A percentile compares a stretch with the other conserved stretches of the same genome.
These are phyloP conservation scores for Hyperoplus lanceolatus DNA, from an alignment of 2,797 vertebrate species.

Conservation along the genomic window DNA sequence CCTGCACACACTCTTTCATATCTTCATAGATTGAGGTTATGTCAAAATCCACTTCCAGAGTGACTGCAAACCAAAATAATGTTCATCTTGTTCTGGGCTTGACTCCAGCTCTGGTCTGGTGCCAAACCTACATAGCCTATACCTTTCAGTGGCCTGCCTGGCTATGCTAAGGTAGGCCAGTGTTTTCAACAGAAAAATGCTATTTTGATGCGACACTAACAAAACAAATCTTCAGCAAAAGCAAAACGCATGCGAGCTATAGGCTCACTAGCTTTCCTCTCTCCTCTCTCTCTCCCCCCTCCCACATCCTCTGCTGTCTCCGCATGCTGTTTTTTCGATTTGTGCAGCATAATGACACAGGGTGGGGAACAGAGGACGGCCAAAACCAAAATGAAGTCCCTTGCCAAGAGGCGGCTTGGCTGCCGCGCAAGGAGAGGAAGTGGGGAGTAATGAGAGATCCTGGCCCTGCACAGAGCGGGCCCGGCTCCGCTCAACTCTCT, in stretches of 20 bases:
- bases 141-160: slow-evolving; percentile 50
- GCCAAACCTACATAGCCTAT: slow-evolving; percentile 60
- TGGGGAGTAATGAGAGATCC: slow-evolving; percentile 91
- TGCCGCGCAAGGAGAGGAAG: slow-evolving; percentile 91
- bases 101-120: slow-evolving; percentile 65
- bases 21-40: slow-evolving; percentile 69
- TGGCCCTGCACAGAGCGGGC: slow-evolving; percentile 81
- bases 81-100: slow-evolving; percentile 82
- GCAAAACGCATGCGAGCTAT: slow-evolving; percentile 25
- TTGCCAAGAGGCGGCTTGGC: slow-evolving; percentile 91
- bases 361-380: slow-evolving; percentile 91
- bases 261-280: slow-evolving; percentile 33
- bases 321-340: slow-evolving; percentile 85
- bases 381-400: slow-evolving; percentile 93
- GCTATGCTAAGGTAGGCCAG: slow-evolving; percentile 47
- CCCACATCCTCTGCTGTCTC: slow-evolving; percentile 62
- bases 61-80: slow-evolving; percentile 78
- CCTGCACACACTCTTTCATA: slow-evolving; percentile 31
- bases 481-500: slow-evolving; percentile 71
- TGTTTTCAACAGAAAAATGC: slow-evolving; percentile 27
- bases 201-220: neutral
- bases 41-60: slow-evolving; percentile 75
- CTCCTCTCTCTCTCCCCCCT: neutral
- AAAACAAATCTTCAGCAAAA: slow-evolving; percentile 22
- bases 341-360: slow-evolving; percentile 93